These are phyloP conservation scores for Apotomis betuletana DNA, from an alignment of 2,888 invertebrate species.

Conservation along the genomic window DNA sequence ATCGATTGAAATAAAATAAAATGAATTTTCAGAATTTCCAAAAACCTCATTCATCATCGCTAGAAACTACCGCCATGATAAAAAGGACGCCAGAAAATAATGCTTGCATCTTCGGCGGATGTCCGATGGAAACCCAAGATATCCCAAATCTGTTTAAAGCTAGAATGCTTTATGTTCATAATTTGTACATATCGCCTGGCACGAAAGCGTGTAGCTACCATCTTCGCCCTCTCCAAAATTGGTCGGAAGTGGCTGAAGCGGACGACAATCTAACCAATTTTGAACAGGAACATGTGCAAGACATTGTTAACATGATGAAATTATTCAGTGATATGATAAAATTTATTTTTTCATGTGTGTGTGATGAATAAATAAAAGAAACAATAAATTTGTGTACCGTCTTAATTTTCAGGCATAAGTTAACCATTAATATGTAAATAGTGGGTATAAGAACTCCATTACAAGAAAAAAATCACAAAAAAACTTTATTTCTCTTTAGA, in stretches of 20 bases:
- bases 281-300: conserved; percentile 7
- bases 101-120: conserved; percentile 7
- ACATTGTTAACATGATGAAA: conserved; percentile 5
- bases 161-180: conserved; percentile 7
- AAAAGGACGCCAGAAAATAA: conserved; percentile 9
- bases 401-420: conserved; percentile 3
- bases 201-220: no score
- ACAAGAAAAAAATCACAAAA: not conserved
- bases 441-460: not conserved
- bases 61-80: conserved; percentile 9
- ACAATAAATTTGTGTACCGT: no score
- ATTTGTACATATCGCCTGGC: not conserved
- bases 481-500: no score
- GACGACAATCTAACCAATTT: conserved; percentile 10
- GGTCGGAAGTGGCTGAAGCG: conserved; percentile 8
- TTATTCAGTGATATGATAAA: conserved; percentile 7
- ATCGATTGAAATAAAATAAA: conserved; percentile 5
- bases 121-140: conserved; percentile 8
- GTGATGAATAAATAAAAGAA: not conserved
- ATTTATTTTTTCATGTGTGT: conserved; percentile 3
- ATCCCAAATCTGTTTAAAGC: conserved; percentile 5
- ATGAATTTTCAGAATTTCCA: conserved; percentile 1
- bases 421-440: conserved; percentile 9
- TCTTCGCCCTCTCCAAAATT: conserved; percentile 1
- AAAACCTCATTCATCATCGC: conserved; percentile 5